Evolutionary conservation across 2,797 vertebrate genomes (phyloP), one percentile per base, ranked within the genome.

Genomic region (Gambelia wislizenii): DNA sequence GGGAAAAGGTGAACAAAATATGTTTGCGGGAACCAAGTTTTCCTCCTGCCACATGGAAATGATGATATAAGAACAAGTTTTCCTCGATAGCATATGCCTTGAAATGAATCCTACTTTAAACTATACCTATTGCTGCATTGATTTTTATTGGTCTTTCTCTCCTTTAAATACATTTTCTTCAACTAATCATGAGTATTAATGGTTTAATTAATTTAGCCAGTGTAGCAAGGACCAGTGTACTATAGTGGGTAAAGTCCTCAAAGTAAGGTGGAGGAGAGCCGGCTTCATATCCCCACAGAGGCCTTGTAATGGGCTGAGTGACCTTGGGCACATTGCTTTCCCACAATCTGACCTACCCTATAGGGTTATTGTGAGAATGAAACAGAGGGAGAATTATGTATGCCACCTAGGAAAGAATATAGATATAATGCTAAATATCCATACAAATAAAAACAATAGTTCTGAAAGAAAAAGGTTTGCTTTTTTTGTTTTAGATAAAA

Each of bases 1-100:
- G 36, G 64, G 59, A 94, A 92, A 61, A 4, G 49, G 44, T 81
- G 94, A 95, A 88, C 16, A 90, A 87, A 91, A 91, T 72, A 33
- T 85, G 47, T 30, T 85, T 6, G 13, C 85, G 84, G 36, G 4
- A n/a, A 67, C 84, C 87, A 47, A 79, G 1, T 13, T 8, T 27
- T 42, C 33, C 27, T 91, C 25, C 75, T 59, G 67, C 56, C 80
- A 83, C 78, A 14, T 54, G 88, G 82, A 89, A 72, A 91, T 12
- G 39, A 93, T 78, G 92, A 70, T 78, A 74, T 54, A 44, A 36
- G 54, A 52, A 70, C 56, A 77, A 49, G 14, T 14, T 72, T 82
- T 81, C 13, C n/a, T 52, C 22, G n/a, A n/a, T 22, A 74, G 2
- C 20, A 6, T 64, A 72, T 64, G 27, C 36, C 69, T 72, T 78